phyloP scores from a whole-genome alignment of 2,113 vertebrate genomes.

The Pampusana beccarii region DNA sequence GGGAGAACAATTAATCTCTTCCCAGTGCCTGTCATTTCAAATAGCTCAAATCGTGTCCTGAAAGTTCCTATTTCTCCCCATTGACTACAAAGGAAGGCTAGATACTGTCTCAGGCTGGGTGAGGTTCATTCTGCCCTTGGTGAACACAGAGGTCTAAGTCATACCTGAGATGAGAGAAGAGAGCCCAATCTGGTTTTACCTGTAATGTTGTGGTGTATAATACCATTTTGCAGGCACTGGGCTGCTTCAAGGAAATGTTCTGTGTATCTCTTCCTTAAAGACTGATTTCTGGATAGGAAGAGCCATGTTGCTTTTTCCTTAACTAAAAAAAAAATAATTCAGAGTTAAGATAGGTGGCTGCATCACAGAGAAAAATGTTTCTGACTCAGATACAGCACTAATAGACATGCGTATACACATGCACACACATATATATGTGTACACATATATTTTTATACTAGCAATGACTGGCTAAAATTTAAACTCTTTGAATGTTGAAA shows the following conservation, averaged over 20 bases:
- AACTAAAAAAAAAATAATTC: slow-evolving; percentile 32
- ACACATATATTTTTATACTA: neutral
- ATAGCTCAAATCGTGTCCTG: neutral
- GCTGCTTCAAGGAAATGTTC: slow-evolving; percentile 66
- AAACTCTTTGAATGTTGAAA: neutral
- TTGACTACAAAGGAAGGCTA: neutral
- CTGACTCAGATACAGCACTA: neutral
- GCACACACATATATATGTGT: no score
- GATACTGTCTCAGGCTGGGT: neutral
- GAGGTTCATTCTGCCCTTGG: neutral
- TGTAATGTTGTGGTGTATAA: slow-evolving; percentile 68
- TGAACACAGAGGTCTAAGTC: neutral
- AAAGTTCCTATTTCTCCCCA: neutral
- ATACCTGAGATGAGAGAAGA: neutral
- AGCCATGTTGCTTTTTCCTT: slow-evolving; percentile 73
- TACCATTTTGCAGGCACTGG: slow-evolving; percentile 63
- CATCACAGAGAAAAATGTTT: neutral
- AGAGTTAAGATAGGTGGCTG: neutral
- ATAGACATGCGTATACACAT: neutral
- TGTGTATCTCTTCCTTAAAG: slow-evolving; percentile 72
- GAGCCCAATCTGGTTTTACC: slow-evolving; percentile 34
- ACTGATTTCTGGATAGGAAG: slow-evolving; percentile 77
- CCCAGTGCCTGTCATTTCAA: neutral
- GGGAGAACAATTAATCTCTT: neutral
- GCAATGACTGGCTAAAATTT: neutral